Evolutionary conservation across 2,797 vertebrate genomes (phyloP).

Genomic region (Gallinago stenura): DNA sequence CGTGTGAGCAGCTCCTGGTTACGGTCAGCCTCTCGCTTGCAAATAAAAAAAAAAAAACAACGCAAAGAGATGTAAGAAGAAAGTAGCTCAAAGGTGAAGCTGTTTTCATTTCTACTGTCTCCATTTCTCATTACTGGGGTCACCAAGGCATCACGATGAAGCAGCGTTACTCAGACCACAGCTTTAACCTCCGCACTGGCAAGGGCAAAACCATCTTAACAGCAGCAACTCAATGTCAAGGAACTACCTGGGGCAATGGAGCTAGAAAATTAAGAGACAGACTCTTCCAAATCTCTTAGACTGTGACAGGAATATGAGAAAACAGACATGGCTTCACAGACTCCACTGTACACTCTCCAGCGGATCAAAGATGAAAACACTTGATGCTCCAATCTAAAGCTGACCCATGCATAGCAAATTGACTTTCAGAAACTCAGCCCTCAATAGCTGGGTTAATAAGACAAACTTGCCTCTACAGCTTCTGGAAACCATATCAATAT

Average conservation of each 20-base stretch:
- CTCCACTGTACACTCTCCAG: background rate
- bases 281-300: background rate
- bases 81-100: background rate
- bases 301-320: background rate
- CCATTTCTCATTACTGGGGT: background rate
- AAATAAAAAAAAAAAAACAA: background rate
- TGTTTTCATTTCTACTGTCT: background rate
- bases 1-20: conserved; percentile 88
- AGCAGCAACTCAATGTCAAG: background rate
- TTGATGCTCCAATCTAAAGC: background rate
- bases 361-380: background rate
- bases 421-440: background rate
- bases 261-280: background rate
- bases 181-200: background rate
- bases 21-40: conserved; percentile 88
- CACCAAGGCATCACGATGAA: background rate
- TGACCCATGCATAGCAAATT: background rate
- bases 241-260: background rate
- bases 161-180: background rate
- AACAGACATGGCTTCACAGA: background rate
- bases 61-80: background rate
- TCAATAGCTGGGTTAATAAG: background rate
- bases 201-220: background rate
- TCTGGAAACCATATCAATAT: background rate
- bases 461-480: background rate